A percentile compares a stretch with the other conserved stretches of the same genome.
Conservation (phyloP, 2,888 invertebrate genomes). For the Polylopha cassiicola region DNA sequence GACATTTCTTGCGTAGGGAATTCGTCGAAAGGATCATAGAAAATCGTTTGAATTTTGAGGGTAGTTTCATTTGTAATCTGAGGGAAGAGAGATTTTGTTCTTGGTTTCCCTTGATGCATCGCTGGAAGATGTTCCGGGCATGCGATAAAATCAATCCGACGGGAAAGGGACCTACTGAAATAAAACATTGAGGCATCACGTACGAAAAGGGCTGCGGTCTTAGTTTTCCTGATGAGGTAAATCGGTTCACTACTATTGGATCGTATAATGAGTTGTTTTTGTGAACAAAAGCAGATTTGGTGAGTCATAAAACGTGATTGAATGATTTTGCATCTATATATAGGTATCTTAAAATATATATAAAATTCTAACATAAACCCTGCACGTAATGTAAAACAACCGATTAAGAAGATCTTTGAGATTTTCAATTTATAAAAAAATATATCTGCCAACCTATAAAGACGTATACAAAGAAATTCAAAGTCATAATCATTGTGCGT, state of each 20-base stretch:
- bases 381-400: too few relatives aligned
- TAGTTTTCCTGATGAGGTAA: conserved; percentile 24
- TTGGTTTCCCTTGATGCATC: conserved; percentile 17
- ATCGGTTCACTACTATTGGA: conserved; percentile 24
- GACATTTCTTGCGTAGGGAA: conserved; percentile 14
- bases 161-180: conserved; percentile 26
- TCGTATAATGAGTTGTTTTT: conserved; percentile 22
- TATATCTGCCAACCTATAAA: too few relatives aligned
- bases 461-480: not conserved
- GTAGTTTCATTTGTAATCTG: conserved; percentile 16
- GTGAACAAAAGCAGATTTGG: too few relatives aligned
- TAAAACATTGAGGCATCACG: conserved; percentile 28
- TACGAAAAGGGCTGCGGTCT: conserved; percentile 24
- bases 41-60: conserved; percentile 14
- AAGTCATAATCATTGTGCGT: conserved; percentile 9
- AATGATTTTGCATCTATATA: not conserved
- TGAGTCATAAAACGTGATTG: too few relatives aligned
- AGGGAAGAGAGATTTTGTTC: conserved; percentile 16
- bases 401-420: too few relatives aligned
- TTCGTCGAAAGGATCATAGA: conserved; percentile 10
- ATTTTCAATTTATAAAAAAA: too few relatives aligned
- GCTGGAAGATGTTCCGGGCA: conserved; percentile 13
- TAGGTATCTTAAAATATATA: not conserved
- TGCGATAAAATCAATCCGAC: conserved; percentile 26
- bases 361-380: too few relatives aligned